Evolutionary conservation across 2,113 vertebrate species (phyloP).

Genomic region (Prunella fulvescens): DNA sequence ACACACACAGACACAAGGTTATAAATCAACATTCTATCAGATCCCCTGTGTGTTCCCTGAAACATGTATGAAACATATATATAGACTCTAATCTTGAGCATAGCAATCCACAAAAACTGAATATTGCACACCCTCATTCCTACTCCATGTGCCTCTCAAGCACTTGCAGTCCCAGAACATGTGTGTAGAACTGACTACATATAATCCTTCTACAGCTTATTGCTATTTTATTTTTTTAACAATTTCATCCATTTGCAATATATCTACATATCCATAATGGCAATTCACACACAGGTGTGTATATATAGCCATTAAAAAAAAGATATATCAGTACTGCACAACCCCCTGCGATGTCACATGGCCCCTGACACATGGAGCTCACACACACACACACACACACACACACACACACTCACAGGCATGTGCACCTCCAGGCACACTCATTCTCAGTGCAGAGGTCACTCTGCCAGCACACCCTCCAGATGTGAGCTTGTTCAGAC

Average conservation of each 20-base stretch:
- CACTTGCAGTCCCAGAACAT: background rate
- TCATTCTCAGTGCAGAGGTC: background rate
- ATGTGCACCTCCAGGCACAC: background rate
- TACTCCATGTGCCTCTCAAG: background rate
- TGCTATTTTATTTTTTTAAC: background rate
- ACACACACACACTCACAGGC: too few relatives aligned
- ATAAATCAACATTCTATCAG: background rate
- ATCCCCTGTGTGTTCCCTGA: background rate
- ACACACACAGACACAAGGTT: background rate
- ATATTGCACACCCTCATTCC: background rate
- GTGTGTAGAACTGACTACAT: background rate
- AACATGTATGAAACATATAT: background rate
- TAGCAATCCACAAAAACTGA: background rate
- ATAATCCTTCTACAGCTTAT: background rate
- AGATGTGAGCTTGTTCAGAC: fast-evolving
- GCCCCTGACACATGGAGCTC: background rate
- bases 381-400: too few relatives aligned
- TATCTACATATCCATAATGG: background rate
- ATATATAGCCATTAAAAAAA: background rate
- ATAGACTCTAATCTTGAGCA: background rate
- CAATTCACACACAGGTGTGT: background rate
- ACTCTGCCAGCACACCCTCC: background rate
- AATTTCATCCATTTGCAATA: background rate
- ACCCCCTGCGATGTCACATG: background rate
- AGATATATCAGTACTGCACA: background rate